Evolutionary conservation across 2,797 vertebrate species (phyloP).

Genomic region (Mustela erminea): DNA sequence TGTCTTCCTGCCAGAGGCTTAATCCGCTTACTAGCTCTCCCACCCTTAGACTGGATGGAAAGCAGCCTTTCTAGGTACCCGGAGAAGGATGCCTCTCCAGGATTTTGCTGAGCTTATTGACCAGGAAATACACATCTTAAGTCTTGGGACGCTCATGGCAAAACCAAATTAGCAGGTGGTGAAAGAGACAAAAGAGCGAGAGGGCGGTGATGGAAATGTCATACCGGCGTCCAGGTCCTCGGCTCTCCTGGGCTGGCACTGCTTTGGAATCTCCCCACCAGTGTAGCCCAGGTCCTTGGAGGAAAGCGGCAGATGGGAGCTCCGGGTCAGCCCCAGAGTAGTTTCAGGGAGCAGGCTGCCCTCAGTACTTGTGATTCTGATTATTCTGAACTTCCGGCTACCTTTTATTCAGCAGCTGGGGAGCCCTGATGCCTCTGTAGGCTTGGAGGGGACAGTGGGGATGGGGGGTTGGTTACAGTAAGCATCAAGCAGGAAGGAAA

Average conservation of each 20-base stretch:
- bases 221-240: accelerated
- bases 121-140: accelerated
- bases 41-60: slow-evolving; percentile 75
- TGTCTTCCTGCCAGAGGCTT: slow-evolving; percentile 81
- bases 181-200: neutral
- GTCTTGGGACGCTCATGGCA: neutral
- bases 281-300: neutral
- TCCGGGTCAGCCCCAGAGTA: neutral
- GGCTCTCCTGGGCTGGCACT: neutral
- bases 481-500: neutral
- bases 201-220: too few relatives aligned
- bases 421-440: neutral
- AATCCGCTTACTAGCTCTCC: slow-evolving; percentile 82
- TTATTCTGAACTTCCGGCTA: neutral
- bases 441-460: too few relatives aligned
- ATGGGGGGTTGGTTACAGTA: accelerated
- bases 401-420: neutral
- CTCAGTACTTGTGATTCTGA: accelerated
- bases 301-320: neutral
- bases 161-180: neutral
- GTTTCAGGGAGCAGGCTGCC: neutral
- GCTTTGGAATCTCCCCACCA: neutral
- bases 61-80: neutral
- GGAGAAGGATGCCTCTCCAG: neutral
- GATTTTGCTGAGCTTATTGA: neutral